Evolutionary conservation across 2,888 invertebrate species (phyloP).

Genomic region (Drosophila colorata): DNA sequence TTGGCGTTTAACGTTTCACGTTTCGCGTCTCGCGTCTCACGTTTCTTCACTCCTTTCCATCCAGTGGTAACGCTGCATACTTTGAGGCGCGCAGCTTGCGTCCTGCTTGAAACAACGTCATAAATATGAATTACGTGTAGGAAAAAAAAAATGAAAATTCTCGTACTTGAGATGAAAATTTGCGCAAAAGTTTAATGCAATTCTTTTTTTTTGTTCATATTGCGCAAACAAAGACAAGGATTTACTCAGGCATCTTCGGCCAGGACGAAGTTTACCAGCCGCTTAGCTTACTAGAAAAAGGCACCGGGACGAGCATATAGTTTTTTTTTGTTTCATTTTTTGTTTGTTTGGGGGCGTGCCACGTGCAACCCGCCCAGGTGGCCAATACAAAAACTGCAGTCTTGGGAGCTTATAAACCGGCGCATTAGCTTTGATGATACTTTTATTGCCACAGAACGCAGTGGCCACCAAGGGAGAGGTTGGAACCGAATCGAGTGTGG

Average conservation of each 20-base stretch:
- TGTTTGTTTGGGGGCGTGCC: conserved; percentile 39
- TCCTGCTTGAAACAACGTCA: conserved; percentile 39
- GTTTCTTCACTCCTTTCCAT: conserved; percentile 7
- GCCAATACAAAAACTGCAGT: conserved; percentile 66
- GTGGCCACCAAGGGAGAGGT: conserved; percentile 38
- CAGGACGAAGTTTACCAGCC: conserved; percentile 61
- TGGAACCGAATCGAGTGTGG: conserved; percentile 3
- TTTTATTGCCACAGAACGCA: conserved; percentile 52
- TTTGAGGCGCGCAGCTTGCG: conserved; percentile 51
- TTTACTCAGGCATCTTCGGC: conserved; percentile 44
- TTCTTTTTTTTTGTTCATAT: conserved; percentile 37
- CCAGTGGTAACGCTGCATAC: conserved; percentile 49
- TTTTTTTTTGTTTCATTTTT: not conserved
- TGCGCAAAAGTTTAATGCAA: conserved; percentile 74
- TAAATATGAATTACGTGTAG: conserved; percentile 75
- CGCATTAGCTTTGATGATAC: conserved; percentile 68
- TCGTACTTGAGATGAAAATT: conserved; percentile 43
- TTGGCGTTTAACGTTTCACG: not conserved
- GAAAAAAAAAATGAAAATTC: conserved; percentile 48
- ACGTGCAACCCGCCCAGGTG: conserved; percentile 54
- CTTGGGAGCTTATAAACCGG: conserved; percentile 66
- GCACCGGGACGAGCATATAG: not conserved
- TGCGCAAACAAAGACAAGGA: conserved; percentile 59
- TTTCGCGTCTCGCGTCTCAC: conserved; percentile 13
- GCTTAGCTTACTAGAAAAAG: conserved; percentile 45